Evolutionary conservation across 2,888 invertebrate species (phyloP).

Genomic region (Fabriciana adippe): DNA sequence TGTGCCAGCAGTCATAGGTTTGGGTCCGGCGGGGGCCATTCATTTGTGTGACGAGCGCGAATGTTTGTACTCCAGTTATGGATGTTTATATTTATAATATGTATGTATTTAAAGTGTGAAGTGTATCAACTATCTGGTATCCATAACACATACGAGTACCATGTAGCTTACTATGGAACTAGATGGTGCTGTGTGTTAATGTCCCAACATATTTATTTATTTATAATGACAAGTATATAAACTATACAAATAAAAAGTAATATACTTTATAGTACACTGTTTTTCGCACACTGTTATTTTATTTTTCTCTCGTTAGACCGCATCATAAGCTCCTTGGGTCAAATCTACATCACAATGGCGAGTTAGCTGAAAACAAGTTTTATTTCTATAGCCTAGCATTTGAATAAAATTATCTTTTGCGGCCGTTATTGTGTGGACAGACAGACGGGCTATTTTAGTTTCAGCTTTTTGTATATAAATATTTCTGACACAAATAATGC

Average conservation of each 20-base stretch:
- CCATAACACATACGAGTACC: too few relatives aligned
- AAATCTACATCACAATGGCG: constrained; percentile 26
- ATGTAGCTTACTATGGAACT: too few relatives aligned
- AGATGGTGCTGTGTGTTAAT: too few relatives aligned
- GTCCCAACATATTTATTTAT: too few relatives aligned
- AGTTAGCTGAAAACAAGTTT: constrained; percentile 28
- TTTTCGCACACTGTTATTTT: not conserved
- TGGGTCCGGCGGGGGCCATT: too few relatives aligned
- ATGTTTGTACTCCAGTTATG: too few relatives aligned
- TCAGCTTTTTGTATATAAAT: constrained; percentile 16
- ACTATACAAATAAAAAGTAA: not conserved
- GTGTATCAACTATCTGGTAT: too few relatives aligned
- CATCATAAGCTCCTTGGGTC: constrained; percentile 20
- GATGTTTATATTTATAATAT: too few relatives aligned
- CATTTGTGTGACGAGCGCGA: too few relatives aligned
- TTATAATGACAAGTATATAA: too few relatives aligned
- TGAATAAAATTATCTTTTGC: constrained; percentile 29
- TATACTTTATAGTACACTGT: not conserved
- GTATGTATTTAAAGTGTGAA: too few relatives aligned
- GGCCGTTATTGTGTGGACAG: constrained; percentile 28
- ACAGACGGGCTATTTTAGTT: constrained; percentile 25
- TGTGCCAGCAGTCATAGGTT: too few relatives aligned
- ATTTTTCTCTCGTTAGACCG: constrained; percentile 9
- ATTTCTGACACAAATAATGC: constrained; percentile 8
- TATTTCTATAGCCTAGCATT: constrained; percentile 28